Percentiles rank a stretch among this genome's conserved stretches.
These are phyloP conservation scores for Plodia interpunctella DNA, from an alignment of 1,140 invertebrate species.

Conservation along the genomic window DNA sequence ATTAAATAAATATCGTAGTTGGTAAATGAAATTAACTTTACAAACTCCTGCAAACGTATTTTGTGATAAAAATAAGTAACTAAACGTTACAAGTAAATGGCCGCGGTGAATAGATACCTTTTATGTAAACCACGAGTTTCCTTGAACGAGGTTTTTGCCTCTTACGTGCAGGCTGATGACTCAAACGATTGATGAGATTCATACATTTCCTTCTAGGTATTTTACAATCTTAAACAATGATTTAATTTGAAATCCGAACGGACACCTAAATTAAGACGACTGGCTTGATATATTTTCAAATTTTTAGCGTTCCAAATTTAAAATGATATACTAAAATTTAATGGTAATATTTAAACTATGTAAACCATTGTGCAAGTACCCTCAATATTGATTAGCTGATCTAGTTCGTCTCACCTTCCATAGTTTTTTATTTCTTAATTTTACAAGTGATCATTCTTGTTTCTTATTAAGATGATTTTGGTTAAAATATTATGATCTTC, in stretches of 20 bases:
- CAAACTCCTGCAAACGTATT: no score
- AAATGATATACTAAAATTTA: background rate
- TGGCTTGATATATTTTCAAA: no score
- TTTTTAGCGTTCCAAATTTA: background rate
- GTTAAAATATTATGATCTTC: background rate
- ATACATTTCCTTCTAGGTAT: background rate
- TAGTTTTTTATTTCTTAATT: background rate
- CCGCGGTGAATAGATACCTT: background rate
- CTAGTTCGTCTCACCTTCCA: background rate
- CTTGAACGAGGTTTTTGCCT: slow-evolving; percentile 6
- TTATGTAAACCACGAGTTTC: slow-evolving; percentile 6
- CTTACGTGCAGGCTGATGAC: background rate
- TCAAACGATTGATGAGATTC: background rate
- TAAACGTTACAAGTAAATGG: background rate
- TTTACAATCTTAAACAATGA: no score
- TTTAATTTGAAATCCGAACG: no score
- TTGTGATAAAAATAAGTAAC: background rate
- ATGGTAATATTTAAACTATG: background rate
- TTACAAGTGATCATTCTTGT: no score
- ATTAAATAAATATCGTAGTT: no score
- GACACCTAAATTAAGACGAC: no score
- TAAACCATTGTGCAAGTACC: no score
- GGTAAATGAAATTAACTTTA: no score
- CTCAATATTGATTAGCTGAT: background rate
- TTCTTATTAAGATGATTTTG: background rate